Evolutionary conservation across 2,888 invertebrate genomes (phyloP).

Genomic region (Amiota mariae): DNA sequence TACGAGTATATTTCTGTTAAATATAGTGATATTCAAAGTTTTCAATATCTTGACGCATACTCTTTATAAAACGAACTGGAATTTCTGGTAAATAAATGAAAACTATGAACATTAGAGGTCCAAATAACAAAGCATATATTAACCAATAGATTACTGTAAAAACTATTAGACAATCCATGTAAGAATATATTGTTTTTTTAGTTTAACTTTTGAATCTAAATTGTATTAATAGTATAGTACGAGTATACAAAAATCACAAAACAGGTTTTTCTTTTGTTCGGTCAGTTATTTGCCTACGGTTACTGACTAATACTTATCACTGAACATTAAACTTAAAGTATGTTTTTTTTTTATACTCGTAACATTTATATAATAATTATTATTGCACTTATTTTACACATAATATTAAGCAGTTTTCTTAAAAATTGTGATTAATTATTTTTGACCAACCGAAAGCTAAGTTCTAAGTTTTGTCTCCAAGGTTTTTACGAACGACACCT

Average conservation of each 20-base stretch:
- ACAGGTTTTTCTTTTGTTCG: too few relatives aligned
- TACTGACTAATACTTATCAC: slow-evolving; percentile 65
- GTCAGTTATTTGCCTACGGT: slow-evolving; percentile 31
- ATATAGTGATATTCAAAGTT: too few relatives aligned
- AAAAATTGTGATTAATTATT: too few relatives aligned
- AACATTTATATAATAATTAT: too few relatives aligned
- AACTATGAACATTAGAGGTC: slow-evolving; percentile 79
- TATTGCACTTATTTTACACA: too few relatives aligned
- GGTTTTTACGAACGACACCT: too few relatives aligned
- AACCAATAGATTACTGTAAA: slow-evolving; percentile 76
- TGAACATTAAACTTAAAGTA: slow-evolving; percentile 54
- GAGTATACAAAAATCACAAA: too few relatives aligned
- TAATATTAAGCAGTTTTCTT: too few relatives aligned
- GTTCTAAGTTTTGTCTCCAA: too few relatives aligned
- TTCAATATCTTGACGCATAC: slow-evolving; percentile 12
- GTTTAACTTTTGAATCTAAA: too few relatives aligned
- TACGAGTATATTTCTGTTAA: slow-evolving; percentile 14
- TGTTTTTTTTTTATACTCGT: slow-evolving; percentile 38
- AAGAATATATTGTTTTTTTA: slow-evolving; percentile 10
- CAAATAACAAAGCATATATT: slow-evolving; percentile 78
- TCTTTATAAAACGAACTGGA: slow-evolving; percentile 79
- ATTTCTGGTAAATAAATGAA: slow-evolving; percentile 80
- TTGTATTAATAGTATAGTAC: too few relatives aligned
- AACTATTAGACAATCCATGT: slow-evolving; percentile 61
- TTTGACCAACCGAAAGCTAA: too few relatives aligned